Base-by-base conservation (phyloP, 1,140 invertebrate species). In the Diachasma alloeum region DNA sequence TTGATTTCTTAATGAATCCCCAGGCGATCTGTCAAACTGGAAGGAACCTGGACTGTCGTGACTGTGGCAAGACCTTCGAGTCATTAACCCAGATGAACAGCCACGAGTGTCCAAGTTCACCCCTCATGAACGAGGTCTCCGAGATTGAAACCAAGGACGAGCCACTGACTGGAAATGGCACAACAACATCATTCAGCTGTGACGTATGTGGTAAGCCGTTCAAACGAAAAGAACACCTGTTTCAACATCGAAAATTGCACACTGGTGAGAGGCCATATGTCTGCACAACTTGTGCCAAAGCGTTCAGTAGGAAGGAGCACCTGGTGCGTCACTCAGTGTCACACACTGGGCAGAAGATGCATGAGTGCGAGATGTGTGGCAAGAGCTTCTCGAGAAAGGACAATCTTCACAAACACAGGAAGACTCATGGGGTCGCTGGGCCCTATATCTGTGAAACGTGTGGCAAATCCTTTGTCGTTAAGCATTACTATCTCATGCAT, bases 341-440 rank as follows among this genome's bases (percentile, higher is more conserved):
- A 5, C 95, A 96, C 83, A 94, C 94, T 0, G 94, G 94, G 0
- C 90, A 94, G 76, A 94, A 94, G 79, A 92, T 93, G 85, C 95
- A 93, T 82, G 91, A 91, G 37, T 96, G 95, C 83, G 93, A 95
- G 48, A 89, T 95, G 6, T 96, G 95, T 85, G 92, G 92, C 4
- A 95, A 95, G 81, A 91, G 92, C 63, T 96, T 96, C 79, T 94
- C 93, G 0, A 91, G 94, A 0, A 95, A 95, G 81, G 94, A 95
- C 81, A 95, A 95, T 83, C 85, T 96, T 0, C 92, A 93, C 72
- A 94, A 95, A 79, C 95, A 96, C 84, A 90, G 91, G 72, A 91
- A 91, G 83, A 91, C 91, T 3, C 93, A 95, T 86, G 93, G 92
- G 46, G 92, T 93, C 39, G 89, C 91, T 9, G 91, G 92, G 0